Evolutionary conservation across 2,113 vertebrate genomes (phyloP).

Genomic region (Siphamia tubifer): DNA sequence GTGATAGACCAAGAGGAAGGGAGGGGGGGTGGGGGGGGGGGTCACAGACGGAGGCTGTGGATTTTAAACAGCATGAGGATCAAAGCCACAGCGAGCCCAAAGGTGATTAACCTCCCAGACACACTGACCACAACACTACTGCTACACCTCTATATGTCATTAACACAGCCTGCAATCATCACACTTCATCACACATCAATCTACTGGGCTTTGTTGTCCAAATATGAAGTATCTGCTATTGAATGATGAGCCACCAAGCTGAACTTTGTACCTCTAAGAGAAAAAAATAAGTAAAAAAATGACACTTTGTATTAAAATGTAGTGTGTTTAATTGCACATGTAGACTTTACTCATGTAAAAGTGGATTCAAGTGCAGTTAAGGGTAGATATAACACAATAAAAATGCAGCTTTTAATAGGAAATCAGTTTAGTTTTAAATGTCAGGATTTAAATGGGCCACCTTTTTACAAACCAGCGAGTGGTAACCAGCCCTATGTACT

Average conservation of each 20-base stretch:
- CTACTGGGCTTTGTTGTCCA: not conserved
- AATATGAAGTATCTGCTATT: not conserved
- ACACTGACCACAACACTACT: constrained; percentile 48
- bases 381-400: not conserved
- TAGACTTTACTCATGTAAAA: no score
- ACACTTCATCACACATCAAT: constrained; percentile 1
- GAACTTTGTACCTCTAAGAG: constrained; percentile 8
- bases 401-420: not conserved
- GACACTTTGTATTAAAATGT: not conserved
- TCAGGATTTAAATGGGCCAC: not conserved
- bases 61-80: constrained; percentile 68
- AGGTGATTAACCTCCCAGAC: constrained; percentile 67
- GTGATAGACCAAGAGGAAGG: no score
- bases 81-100: constrained; percentile 61
- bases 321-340: not conserved
- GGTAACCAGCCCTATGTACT: constrained; percentile 8
- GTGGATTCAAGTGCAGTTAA: no score
- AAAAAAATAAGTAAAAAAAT: not conserved
- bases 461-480: constrained; percentile 7
- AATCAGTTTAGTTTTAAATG: not conserved
- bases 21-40: constrained; percentile 1
- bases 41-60: constrained; percentile 62
- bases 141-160: constrained; percentile 37
- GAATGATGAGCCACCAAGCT: not conserved
- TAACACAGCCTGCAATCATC: constrained; percentile 18